Base-by-base conservation (phyloP, 1,140 invertebrate species). In the Luehdorfia chinensis region DNA sequence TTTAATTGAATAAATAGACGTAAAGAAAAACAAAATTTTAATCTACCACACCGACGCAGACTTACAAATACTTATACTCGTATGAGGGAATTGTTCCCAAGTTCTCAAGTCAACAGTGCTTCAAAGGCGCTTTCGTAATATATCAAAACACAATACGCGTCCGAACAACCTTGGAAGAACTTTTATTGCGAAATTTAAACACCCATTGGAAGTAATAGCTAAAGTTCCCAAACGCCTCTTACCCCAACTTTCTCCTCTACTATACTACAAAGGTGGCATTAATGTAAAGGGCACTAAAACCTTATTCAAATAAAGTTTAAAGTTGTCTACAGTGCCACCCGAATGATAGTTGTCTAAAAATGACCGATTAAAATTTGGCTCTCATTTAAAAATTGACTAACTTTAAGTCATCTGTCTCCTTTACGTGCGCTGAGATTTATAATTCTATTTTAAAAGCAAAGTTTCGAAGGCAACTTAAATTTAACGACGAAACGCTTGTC, bases 121-220 rank as follows among this genome's bases (percentile, higher is more conserved):
- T n/a, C n/a, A n/a, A n/a, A n/a, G n/a, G n/a, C n/a, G n/a, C n/a
- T n/a, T n/a, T n/a, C n/a, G n/a, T n/a, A n/a, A 43, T 30, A 43
- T 43, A 43, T 43, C 39, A 43, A 43, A 43, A 43, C 25, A 43
- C 39, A 43, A 43, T 43, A 43, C 23, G 13, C 12, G 39, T 43
- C 39, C 39, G 27, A 43, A 43, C 39, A 43, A 43, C 39, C 39
- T 43, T 43, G 25, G 39, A 18, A 25, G 9, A 43, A 43, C 39
- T 43, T 43, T 43, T 43, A 30, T 43, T 43, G 39, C 25, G 15
- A 43, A 43, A 43, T 43, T 43, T 28, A 30, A 43, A 30, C 39
- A 43, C 39, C 39, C 15, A 43, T 43, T 43, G 27, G 25, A 43
- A 18, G 39, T 43, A 30, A 43, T 30, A 43, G 39, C 39, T 14